Percentiles rank a stretch among this genome's conserved stretches.
These are phyloP conservation scores for Isaurus tuberculatus DNA, from an alignment of 92 coral and sea anemone genomes.

Conservation along the genomic window DNA sequence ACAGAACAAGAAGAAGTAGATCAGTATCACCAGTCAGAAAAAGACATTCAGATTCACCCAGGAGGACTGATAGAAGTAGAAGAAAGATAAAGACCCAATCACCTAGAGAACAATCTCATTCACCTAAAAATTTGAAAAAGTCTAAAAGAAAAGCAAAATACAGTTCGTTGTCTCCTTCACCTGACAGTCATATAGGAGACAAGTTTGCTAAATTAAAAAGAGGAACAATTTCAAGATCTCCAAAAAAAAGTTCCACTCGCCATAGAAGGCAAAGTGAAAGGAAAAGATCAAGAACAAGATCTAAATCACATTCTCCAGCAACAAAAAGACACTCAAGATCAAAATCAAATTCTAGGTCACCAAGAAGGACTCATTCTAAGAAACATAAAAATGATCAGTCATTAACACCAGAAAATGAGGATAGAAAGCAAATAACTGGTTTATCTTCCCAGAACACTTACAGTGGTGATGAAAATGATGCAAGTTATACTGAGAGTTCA, in stretches of 20 bases:
- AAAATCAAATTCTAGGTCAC: constrained; percentile 26
- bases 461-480: background rate
- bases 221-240: constrained; percentile 47
- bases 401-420: background rate
- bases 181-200: constrained; percentile 39
- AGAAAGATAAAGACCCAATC: constrained; percentile 2
- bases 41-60: constrained; percentile 20
- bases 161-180: constrained; percentile 15
- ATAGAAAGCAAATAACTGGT: background rate
- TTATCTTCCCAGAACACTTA: background rate
- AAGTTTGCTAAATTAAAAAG: constrained; percentile 13
- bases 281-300: constrained; percentile 29
- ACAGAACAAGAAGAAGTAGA: constrained; percentile 36
- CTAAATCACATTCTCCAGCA: constrained; percentile 46
- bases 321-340: constrained; percentile 9
- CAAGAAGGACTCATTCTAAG: constrained; percentile 5
- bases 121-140: constrained; percentile 35
- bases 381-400: background rate
- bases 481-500: constrained; percentile 19
- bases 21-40: constrained; percentile 38
- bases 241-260: constrained; percentile 13
- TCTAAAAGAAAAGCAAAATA: constrained; percentile 41
- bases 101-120: constrained; percentile 35
- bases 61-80: background rate
- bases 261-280: background rate